Conservation (phyloP, 2,888 invertebrate genomes). For the Watsonalla cultraria region DNA sequence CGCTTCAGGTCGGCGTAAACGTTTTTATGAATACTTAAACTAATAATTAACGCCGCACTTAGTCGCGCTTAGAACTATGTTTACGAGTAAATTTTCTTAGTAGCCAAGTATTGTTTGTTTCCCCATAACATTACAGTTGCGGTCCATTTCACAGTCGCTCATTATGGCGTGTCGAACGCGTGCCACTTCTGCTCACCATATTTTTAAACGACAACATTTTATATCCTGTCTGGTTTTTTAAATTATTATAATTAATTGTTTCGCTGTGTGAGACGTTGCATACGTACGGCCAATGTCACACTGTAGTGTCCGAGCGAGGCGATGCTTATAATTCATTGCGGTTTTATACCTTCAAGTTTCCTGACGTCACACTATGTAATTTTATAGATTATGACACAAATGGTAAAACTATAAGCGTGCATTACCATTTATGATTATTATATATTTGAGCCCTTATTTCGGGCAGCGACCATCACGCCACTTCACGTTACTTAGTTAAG, state of each 20-base stretch:
- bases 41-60: slow-evolving; percentile 66
- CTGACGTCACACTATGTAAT: no score
- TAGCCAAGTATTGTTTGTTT: slow-evolving; percentile 49
- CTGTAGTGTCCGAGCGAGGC: slow-evolving; percentile 16
- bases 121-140: slow-evolving; percentile 39
- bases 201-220: slow-evolving; percentile 46
- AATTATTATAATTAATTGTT: slow-evolving; percentile 59
- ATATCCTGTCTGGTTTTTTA: slow-evolving; percentile 34
- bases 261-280: slow-evolving; percentile 30
- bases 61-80: slow-evolving; percentile 58
- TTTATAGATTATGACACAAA: no score
- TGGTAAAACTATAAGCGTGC: no score
- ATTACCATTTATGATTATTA: no score
- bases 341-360: no score
- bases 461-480: no score
- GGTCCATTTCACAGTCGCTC: slow-evolving; percentile 48
- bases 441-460: no score
- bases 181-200: slow-evolving; percentile 40
- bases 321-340: slow-evolving; percentile 10
- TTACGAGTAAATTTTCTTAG: slow-evolving; percentile 56
- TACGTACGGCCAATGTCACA: slow-evolving; percentile 17
- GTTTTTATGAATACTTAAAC: slow-evolving; percentile 65
- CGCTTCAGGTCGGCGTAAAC: slow-evolving; percentile 36
- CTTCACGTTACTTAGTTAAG: no score
- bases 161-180: slow-evolving; percentile 52